Percentiles rank a stretch among this genome's conserved stretches.
phyloP scores from a whole-genome alignment of 2,888 invertebrate genomes.

The Erebia aethiops region DNA sequence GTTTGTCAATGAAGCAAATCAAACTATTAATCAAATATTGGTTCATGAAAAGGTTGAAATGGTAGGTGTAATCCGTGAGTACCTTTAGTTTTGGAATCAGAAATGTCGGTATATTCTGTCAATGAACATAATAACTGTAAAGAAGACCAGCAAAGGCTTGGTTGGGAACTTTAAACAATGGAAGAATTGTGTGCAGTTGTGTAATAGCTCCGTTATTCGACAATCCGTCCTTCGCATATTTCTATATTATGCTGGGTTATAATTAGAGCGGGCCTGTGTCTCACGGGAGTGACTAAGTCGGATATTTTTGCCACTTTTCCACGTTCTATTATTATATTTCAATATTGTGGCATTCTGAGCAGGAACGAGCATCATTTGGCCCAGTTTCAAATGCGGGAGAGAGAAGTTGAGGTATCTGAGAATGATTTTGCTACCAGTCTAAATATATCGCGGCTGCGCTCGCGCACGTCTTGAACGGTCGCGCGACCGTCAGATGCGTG shows the following conservation, averaged over 20 bases:
- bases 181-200: conserved; percentile 18
- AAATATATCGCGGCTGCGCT: conserved; percentile 63
- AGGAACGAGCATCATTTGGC: conserved; percentile 79
- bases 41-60: neutral
- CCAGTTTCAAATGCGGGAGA: conserved; percentile 81
- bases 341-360: conserved; percentile 81
- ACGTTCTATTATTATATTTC: conserved; percentile 79
- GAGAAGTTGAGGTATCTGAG: conserved; percentile 76
- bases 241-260: conserved; percentile 68
- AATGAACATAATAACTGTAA: neutral
- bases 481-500: conserved; percentile 38
- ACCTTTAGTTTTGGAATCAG: neutral
- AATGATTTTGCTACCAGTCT: conserved; percentile 76
- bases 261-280: conserved; percentile 66
- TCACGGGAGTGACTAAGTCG: conserved; percentile 72
- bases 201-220: conserved; percentile 32
- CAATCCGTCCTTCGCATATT: conserved; percentile 69
- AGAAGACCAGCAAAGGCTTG: neutral
- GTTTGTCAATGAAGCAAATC: neutral
- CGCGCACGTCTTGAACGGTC: conserved; percentile 44
- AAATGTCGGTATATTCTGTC: neutral
- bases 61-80: neutral
- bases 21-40: neutral
- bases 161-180: neutral
- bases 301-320: conserved; percentile 77